These are phyloP conservation scores for Phylloscopus trochilus DNA, from an alignment of 2,113 vertebrate genomes.

Conservation along the genomic window DNA sequence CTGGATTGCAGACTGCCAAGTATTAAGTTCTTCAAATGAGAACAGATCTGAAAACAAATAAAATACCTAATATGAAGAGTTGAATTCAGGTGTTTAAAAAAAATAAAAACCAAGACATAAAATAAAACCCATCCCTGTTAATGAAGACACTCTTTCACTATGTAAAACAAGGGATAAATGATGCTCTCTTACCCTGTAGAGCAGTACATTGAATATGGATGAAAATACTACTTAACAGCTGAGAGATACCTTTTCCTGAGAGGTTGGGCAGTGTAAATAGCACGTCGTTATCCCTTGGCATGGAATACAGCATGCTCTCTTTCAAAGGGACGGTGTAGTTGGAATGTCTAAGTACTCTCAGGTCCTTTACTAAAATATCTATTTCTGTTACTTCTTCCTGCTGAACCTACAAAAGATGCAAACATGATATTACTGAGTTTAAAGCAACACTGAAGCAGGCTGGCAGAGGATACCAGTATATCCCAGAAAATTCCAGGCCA, in stretches of 20 bases:
- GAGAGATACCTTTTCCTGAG: constrained; percentile 77
- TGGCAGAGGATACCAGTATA: neutral
- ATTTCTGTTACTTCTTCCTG: constrained; percentile 89
- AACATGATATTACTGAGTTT: neutral
- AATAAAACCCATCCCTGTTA: neutral
- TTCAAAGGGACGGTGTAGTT: constrained; percentile 82
- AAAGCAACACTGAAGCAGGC: neutral
- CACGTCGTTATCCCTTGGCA: constrained; percentile 82
- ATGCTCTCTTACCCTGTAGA: neutral
- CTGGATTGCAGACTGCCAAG: neutral
- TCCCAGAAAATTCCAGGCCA: neutral
- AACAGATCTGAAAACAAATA: neutral
- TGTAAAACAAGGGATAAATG: neutral
- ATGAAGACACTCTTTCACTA: neutral
- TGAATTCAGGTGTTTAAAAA: neutral
- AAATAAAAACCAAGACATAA: neutral
- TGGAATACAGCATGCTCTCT: constrained; percentile 85
- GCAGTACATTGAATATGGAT: neutral
- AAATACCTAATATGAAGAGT: neutral
- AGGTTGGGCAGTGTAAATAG: constrained; percentile 82
- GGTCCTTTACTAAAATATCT: constrained; percentile 85
- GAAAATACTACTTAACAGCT: neutral
- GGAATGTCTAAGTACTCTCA: constrained; percentile 80
- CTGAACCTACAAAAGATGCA: constrained; percentile 77
- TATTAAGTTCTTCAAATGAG: neutral